phyloP scores from a whole-genome alignment of 2,888 invertebrate species.

The Megalurothrips usitatus region DNA sequence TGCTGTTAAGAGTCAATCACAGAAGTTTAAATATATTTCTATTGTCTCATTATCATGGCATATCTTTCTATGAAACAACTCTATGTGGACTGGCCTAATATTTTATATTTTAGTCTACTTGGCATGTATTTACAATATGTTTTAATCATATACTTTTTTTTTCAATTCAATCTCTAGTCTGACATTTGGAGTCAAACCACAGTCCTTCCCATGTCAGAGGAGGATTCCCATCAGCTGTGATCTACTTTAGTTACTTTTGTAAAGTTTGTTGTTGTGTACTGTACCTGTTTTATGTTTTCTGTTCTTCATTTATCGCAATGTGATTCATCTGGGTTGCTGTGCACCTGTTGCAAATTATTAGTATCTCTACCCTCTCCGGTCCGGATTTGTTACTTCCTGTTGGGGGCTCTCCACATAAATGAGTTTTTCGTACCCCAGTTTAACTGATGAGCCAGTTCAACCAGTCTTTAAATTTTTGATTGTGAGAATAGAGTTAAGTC shows the following conservation, averaged over 20 bases:
- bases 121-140: background rate
- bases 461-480: no score
- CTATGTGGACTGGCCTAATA: background rate
- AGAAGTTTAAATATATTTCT: background rate
- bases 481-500: no score
- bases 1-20: no score
- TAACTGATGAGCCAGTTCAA: no score
- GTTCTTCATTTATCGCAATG: background rate
- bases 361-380: no score
- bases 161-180: background rate
- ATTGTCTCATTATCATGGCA: background rate
- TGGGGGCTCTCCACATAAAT: no score
- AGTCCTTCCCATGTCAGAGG: background rate
- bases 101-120: slow-evolving; percentile 25
- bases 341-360: no score
- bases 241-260: slow-evolving; percentile 24
- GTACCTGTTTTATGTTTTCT: slow-evolving; percentile 24
- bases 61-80: background rate
- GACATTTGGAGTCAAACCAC: background rate
- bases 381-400: no score
- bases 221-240: slow-evolving; percentile 7
- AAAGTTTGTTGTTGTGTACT: background rate
- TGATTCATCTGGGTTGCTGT: background rate
- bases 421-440: no score
- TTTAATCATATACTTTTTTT: background rate